phyloP scores from a whole-genome alignment of 2,113 vertebrate genomes.

The Notechis scutatus region DNA sequence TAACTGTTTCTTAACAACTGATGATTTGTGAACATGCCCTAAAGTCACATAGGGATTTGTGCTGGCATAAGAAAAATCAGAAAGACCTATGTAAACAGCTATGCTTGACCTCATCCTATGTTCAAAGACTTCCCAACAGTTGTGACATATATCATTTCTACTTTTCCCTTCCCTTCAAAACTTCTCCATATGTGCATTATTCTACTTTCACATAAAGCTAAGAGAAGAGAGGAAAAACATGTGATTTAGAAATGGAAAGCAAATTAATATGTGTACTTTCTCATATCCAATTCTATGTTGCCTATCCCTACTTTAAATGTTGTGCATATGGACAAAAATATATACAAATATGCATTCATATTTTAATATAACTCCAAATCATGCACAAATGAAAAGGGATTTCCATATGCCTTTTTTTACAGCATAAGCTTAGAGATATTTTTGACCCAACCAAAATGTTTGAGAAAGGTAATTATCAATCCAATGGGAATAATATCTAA shows the following conservation, averaged over 20 bases:
- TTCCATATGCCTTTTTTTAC: not conserved
- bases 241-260: not conserved
- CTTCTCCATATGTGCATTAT: not conserved
- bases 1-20: not conserved
- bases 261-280: not conserved
- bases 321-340: not conserved
- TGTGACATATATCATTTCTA: not conserved
- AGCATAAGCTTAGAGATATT: not conserved
- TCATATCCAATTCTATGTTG: not conserved
- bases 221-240: not conserved
- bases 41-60: not conserved
- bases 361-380: not conserved
- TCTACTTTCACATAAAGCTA: not conserved
- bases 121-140: not conserved
- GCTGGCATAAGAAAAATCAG: not conserved
- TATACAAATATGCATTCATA: not conserved
- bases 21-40: not conserved
- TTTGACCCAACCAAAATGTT: not conserved
- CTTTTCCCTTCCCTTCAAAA: not conserved
- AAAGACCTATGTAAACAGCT: not conserved
- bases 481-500: not conserved
- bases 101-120: not conserved
- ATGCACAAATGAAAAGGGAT: not conserved
- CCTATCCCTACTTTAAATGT: not conserved
- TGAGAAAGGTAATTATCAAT: not conserved